Evolutionary conservation across 2,113 vertebrate species (phyloP).

Genomic region (Chrysochloris asiatica): DNA sequence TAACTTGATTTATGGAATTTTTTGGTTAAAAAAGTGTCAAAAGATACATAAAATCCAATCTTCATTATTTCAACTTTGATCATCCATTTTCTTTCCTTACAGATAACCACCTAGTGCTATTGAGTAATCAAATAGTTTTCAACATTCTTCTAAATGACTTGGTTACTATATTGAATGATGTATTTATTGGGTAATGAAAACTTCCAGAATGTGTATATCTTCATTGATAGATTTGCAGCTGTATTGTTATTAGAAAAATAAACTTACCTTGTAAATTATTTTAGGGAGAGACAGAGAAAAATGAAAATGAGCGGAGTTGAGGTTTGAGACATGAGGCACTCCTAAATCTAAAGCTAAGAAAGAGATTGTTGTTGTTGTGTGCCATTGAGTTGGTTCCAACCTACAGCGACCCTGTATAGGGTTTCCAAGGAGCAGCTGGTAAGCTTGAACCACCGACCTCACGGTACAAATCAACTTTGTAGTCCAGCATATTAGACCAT

Average conservation of each 20-base stretch:
- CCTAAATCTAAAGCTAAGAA: neutral
- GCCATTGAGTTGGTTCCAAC: too few relatives aligned
- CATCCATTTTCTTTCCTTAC: neutral
- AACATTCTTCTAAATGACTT: neutral
- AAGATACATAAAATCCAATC: neutral
- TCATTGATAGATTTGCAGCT: neutral
- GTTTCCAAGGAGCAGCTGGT: too few relatives aligned
- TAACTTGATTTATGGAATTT: neutral
- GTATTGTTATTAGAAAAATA: neutral
- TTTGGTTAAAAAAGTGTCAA: neutral
- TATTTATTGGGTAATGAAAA: neutral
- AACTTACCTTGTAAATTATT: neutral
- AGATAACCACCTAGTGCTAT: neutral
- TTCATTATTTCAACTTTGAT: neutral
- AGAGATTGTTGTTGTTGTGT: too few relatives aligned
- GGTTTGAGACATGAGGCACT: neutral
- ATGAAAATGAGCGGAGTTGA: neutral
- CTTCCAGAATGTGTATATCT: neutral
- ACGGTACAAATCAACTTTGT: too few relatives aligned
- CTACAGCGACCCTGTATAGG: too few relatives aligned
- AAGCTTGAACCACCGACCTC: too few relatives aligned
- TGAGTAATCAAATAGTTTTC: neutral
- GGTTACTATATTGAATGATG: neutral
- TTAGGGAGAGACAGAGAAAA: neutral
- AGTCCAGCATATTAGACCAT: too few relatives aligned